Evolutionary conservation across 2,888 invertebrate species (phyloP), one percentile per base, ranked within the genome.

Genomic region (Eugnorisma glareosa): DNA sequence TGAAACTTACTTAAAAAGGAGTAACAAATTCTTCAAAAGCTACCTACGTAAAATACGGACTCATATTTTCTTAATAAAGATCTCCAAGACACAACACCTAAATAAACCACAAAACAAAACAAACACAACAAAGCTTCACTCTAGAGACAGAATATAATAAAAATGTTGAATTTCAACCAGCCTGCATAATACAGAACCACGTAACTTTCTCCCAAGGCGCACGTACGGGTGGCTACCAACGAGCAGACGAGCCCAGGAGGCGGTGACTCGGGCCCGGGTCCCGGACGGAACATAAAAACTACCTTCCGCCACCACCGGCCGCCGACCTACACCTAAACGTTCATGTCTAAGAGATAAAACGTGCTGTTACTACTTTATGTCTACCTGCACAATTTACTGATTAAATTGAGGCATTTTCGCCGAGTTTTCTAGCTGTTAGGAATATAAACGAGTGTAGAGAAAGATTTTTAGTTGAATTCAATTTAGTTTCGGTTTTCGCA

Each of bases 261-360:
- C 77, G 72, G 68, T 51, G 67, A 81, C 73, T 67, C 68, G 76
- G 77, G 61, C 83, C 80, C 73, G 72, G 84, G 79, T 67, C 85
- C 81, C 84, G 82, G 86, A 79, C 86, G 77, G 86, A 80, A 89
- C 91, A 90, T 92, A 94, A 93, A 91, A 94, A 94, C 93, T 90
- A 89, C 89, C 91, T 94, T 95, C 94, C 94, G 93, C 89, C 86
- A 82, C 86, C 82, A 68, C 83, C 79, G 79, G 73, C 81, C 79
- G 82, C 86, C 63, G 28, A 77, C 71, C 84, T 86, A 76, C 81
- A 88, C 82, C 83, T 87, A 88, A 88, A 86, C 87, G 88, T 85
- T 85, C 79, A 75, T 84, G 85, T 87, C 82, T 85, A 85, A 83
- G 82, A 87, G 86, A 88, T 89, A 89, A 88, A 88, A 86, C 86